phyloP scores from a whole-genome alignment of 2,797 vertebrate species.

The Corythornis leucogaster region DNA sequence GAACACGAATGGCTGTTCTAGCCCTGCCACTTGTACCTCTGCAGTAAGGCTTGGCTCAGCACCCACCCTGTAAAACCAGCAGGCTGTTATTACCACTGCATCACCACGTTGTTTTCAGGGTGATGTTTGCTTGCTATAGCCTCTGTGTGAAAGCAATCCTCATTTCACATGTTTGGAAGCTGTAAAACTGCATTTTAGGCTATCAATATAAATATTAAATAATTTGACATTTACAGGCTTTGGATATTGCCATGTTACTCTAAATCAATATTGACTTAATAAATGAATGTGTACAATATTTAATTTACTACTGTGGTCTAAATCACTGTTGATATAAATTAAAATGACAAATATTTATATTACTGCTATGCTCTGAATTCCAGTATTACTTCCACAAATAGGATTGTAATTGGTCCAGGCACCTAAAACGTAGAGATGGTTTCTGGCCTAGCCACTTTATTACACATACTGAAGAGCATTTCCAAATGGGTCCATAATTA shows the following conservation, averaged over 20 bases:
- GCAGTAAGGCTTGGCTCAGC: background rate
- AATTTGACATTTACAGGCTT: background rate
- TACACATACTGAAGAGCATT: background rate
- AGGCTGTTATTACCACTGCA: background rate
- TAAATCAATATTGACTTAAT: background rate
- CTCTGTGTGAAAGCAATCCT: background rate
- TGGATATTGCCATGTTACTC: background rate
- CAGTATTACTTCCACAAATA: background rate
- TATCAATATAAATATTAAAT: conserved; percentile 3
- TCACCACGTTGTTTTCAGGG: background rate
- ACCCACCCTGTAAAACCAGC: background rate
- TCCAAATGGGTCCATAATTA: background rate
- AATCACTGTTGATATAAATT: conserved; percentile 27
- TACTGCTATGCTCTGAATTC: background rate
- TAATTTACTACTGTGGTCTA: background rate
- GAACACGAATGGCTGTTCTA: background rate
- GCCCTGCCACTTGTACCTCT: background rate
- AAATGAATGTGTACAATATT: background rate
- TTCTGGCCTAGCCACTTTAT: background rate
- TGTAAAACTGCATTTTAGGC: background rate
- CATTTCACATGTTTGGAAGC: background rate
- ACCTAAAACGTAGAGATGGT: background rate
- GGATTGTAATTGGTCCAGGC: background rate
- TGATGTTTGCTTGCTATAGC: background rate
- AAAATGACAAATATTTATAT: conserved; percentile 6